Base-by-base conservation (phyloP, 2,888 invertebrate species). In the Agrotis segetum region DNA sequence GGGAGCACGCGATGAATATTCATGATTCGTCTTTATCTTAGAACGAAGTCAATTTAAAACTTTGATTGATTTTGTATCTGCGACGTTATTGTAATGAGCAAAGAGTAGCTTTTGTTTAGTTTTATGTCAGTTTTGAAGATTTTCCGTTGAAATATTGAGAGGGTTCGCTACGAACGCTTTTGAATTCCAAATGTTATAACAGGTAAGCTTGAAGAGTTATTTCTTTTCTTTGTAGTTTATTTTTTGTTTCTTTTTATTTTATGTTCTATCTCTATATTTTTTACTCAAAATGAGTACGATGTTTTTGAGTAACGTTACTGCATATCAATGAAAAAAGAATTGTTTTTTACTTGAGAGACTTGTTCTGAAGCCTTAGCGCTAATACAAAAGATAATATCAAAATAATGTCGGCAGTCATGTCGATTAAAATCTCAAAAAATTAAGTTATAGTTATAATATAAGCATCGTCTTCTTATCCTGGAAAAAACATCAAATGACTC, bases 31-130 rank as follows among this genome's bases (percentile, higher is more conserved):
- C 56, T 53, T 58, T 79, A 68, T 79, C 68, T 65, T 24, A 53
- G 44, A 61, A 58, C 56, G 11, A 78, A 80, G 70, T 80, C 66
- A 80, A 75, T 78, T 75, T 59, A 14, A 47, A 80, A 75, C 49
- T 77, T 77, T 58, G 77, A 81, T 77, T 77, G 69, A 69, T 69
- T 81, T 61, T 62, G 61, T 69, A 40, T 53, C 55, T 34, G 44
- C 14, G 13, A 52, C n/a, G 52, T 21, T 74, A 52, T 59, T 53
- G 5, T 47, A 76, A 49, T 58, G 52, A 44, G 46, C 46, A 49
- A 55, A 46, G n/a, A 49, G 40, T 34, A 19, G 2, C 16, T 53
- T 75, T 59, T 59, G 59, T 61, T 56, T 61, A 46, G 16, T 46
- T 72, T 59, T 72, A 21, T 44, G 5, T 16, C 44, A 34, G 19